Evolutionary conservation across 2,797 vertebrate genomes (phyloP).

Genomic region (Gastrophryne carolinensis): DNA sequence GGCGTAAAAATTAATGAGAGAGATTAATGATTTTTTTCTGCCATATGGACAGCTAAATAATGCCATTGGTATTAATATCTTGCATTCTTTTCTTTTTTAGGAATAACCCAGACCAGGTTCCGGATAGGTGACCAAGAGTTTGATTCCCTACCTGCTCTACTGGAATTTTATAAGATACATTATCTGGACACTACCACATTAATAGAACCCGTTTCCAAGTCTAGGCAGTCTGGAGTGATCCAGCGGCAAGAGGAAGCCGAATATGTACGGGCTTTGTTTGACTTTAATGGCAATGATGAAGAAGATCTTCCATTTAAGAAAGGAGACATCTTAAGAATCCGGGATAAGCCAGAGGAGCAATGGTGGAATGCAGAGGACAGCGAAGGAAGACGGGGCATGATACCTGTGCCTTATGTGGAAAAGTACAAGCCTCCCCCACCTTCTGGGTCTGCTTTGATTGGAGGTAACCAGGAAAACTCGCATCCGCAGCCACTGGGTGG

Average conservation of each 20-base stretch:
- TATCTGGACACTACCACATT: constrained; percentile 99
- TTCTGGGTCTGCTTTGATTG: constrained; percentile 72
- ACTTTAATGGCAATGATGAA: constrained; percentile 96
- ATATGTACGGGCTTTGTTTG: constrained; percentile 93
- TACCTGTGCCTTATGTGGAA: constrained; percentile 97
- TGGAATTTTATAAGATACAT: constrained; percentile 99
- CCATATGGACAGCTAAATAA: too few relatives aligned
- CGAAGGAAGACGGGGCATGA: constrained; percentile 93
- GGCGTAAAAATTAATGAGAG: too few relatives aligned
- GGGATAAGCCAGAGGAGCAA: constrained; percentile 98
- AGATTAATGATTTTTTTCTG: too few relatives aligned
- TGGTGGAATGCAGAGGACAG: constrained; percentile 98
- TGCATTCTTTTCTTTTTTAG: constrained; percentile 67
- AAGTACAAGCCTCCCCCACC: constrained; percentile 89
- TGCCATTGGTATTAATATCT: too few relatives aligned
- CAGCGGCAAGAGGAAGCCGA: constrained; percentile 85
- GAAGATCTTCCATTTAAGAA: constrained; percentile 98
- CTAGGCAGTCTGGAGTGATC: constrained; percentile 81
- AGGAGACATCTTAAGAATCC: constrained; percentile 89
- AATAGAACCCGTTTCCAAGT: constrained; percentile 92
- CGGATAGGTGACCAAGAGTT: constrained; percentile 98
- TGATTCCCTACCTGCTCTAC: constrained; percentile 89
- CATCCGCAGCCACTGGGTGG: constrained; percentile 83
- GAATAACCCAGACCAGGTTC: constrained; percentile 80
- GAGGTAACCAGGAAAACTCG: constrained; percentile 87